These are phyloP conservation scores for Caenorhabditis sp. DNA, from an alignment of 2,888 invertebrate genomes.

Conservation along the genomic window DNA sequence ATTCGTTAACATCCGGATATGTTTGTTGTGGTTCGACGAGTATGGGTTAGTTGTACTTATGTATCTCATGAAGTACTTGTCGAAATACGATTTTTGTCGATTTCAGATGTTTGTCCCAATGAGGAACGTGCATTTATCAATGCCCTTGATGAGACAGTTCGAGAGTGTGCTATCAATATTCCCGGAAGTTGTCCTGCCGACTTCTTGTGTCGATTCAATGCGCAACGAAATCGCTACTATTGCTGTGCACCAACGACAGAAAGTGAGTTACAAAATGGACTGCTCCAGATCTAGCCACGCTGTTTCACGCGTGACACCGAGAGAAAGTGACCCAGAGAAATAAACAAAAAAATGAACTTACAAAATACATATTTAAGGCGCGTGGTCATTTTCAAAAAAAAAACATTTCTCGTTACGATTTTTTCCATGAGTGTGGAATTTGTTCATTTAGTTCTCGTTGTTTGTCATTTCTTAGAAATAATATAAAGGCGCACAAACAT, in stretches of 20 bases:
- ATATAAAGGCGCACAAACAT: too few relatives aligned
- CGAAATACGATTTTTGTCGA: background rate
- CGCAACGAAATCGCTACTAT: constrained; percentile 60
- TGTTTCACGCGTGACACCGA: too few relatives aligned
- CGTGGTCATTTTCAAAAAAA: too few relatives aligned
- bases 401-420: too few relatives aligned
- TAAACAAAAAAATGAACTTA: too few relatives aligned
- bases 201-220: constrained; percentile 64
- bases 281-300: too few relatives aligned
- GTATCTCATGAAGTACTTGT: constrained; percentile 3
- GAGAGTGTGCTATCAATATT: constrained; percentile 65
- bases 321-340: too few relatives aligned
- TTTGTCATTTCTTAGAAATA: too few relatives aligned
- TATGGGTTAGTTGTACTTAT: constrained; percentile 41
- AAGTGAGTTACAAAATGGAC: constrained; percentile 38
- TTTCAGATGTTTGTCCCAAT: constrained; percentile 57
- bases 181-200: constrained; percentile 64
- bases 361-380: too few relatives aligned
- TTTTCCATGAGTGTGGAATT: too few relatives aligned
- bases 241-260: constrained; percentile 66
- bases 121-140: constrained; percentile 56
- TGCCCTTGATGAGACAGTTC: constrained; percentile 58
- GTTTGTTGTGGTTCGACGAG: constrained; percentile 66
- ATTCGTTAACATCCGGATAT: constrained; percentile 55
- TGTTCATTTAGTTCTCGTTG: too few relatives aligned